Conservation (phyloP, 2,888 invertebrate species). For the Drosophila falleni region DNA sequence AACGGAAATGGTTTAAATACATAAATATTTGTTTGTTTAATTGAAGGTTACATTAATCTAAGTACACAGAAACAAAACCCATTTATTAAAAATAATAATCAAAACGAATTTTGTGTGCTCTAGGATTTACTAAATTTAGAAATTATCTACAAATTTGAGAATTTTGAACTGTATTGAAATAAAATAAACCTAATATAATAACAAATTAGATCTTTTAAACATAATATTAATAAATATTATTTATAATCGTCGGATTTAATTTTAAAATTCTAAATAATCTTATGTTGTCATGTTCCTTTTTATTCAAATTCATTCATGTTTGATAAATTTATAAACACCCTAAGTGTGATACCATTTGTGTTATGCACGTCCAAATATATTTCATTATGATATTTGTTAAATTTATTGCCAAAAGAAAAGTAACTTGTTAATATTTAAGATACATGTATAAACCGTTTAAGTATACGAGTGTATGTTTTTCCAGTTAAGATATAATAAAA, state of each 20-base stretch:
- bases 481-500: constrained; percentile 7
- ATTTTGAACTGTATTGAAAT: too few relatives aligned
- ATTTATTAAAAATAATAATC: constrained; percentile 7
- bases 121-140: constrained; percentile 10
- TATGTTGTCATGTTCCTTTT: not conserved
- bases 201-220: too few relatives aligned
- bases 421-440: constrained; percentile 12
- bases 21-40: constrained; percentile 59
- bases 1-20: constrained; percentile 67
- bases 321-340: constrained; percentile 2
- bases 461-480: not conserved
- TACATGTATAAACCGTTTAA: not conserved
- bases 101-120: constrained; percentile 40
- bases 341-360: constrained; percentile 4
- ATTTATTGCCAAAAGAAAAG: constrained; percentile 8
- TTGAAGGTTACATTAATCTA: constrained; percentile 63
- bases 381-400: constrained; percentile 1
- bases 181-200: too few relatives aligned
- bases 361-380: not conserved
- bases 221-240: not conserved
- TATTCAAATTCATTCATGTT: constrained; percentile 1
- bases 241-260: not conserved
- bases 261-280: not conserved
- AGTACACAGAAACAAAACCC: constrained; percentile 46
- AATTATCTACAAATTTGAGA: not conserved